phyloP scores from a whole-genome alignment of 2,888 invertebrate genomes.

The Tricholauxania praeusta region DNA sequence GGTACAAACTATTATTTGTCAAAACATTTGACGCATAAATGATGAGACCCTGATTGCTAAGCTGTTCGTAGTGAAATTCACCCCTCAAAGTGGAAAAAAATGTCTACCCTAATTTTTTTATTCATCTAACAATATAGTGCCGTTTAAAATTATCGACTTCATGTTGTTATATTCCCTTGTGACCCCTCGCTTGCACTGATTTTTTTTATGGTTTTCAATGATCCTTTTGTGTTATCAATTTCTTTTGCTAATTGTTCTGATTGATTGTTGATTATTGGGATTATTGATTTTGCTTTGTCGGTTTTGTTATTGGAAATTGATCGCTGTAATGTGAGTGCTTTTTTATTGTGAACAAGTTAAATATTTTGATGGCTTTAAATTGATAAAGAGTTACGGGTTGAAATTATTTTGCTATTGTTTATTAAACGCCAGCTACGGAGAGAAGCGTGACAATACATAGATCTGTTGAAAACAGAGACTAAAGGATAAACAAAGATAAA shows the following conservation, averaged over 20 bases:
- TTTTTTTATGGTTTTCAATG: not conserved
- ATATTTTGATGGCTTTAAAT: constrained; percentile 10
- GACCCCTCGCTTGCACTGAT: not conserved
- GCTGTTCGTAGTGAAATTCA: not conserved
- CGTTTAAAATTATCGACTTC: not conserved
- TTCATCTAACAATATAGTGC: not conserved
- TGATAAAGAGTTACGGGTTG: too few species aligned
- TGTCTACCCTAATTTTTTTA: constrained; percentile 11
- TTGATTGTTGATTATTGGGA: constrained; percentile 36
- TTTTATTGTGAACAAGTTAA: not conserved
- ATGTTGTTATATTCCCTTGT: not conserved
- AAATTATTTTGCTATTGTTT: too few species aligned
- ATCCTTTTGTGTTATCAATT: not conserved
- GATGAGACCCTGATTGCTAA: constrained; percentile 31
- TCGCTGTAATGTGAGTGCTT: not conserved
- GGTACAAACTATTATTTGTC: constrained; percentile 26
- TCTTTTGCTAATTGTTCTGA: constrained; percentile 38
- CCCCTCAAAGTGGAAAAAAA: constrained; percentile 22
- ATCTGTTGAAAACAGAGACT: too few species aligned
- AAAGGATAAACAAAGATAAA: too few species aligned
- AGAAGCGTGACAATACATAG: too few species aligned
- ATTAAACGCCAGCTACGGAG: too few species aligned
- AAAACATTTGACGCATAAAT: constrained; percentile 31
- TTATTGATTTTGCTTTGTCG: not conserved
- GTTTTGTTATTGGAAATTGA: constrained; percentile 3